Base-by-base conservation (phyloP, 2,797 vertebrate species). In the Hybognathus amarus region DNA sequence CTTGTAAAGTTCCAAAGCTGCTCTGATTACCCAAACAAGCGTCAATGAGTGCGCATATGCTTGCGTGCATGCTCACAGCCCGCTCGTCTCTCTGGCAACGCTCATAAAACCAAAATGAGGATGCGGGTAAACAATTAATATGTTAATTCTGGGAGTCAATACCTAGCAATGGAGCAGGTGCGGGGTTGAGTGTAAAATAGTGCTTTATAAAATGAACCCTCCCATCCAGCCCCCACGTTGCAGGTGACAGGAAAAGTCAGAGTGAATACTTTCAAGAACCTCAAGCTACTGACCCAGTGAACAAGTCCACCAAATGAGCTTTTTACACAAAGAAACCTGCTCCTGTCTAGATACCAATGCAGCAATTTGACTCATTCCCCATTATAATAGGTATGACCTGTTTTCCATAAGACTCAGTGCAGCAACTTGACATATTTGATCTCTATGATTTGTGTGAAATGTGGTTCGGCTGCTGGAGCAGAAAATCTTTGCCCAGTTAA, bases 1-100 rank as follows among this genome's bases (percentile, higher is more conserved):
- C 92, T 94, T 95, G 93, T 94, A 94, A 95, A 96, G 93, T 95
- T 95, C 94, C 92, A 93, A 94, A 94, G 93, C 90, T 85, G 79
- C 90, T 90, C 92, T 94, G 93, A 94, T 95, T 95, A 94, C 92
- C 88, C 87, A 89, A 89, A 87, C 86, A 88, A 89, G 86, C 67
- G n/a, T n/a, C 42, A 76, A 80, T 77, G 85, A 87, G 87, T 85
- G 82, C 75, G 77, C 82, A 85, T 85, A 84, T 81, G 80, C 80
- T 54, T 47, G 77, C 69, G 45, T 52, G 71, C 78, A 66, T 54
- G 82, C 38, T 67, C 38, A 45, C 38, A 36, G 50, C 27, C 70
- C 66, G 11, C 42, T 85, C 77, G 86, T 90, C 89, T 91, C 91
- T 89, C 85, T 81, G 89, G 89, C 87, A 91, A 89, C 87, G 89